A percentile compares a stretch with the other conserved stretches of the same genome.
Evolutionary conservation across 2,888 invertebrate species (phyloP).

Genomic region (Sipha maydis): DNA sequence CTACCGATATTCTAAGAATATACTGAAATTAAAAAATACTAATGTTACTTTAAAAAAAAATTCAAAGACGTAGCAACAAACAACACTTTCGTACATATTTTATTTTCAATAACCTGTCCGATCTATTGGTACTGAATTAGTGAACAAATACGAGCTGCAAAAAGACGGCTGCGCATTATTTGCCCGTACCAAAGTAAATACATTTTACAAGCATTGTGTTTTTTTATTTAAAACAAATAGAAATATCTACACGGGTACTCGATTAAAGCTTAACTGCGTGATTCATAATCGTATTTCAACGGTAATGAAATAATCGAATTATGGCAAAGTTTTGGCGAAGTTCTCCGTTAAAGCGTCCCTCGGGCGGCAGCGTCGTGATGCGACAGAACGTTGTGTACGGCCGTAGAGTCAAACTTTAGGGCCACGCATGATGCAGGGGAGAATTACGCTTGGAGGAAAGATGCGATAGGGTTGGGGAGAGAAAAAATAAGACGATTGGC

Average conservation of each 20-base stretch:
- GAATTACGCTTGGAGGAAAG: not conserved
- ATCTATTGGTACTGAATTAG: too few relatives aligned
- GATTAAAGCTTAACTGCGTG: not conserved
- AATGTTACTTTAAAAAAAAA: too few relatives aligned
- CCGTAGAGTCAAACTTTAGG: not conserved
- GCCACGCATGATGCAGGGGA: not conserved
- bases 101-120: too few relatives aligned
- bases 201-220: not conserved
- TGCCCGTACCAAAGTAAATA: not conserved
- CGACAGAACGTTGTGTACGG: not conserved
- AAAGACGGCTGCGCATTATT: not conserved
- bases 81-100: too few relatives aligned
- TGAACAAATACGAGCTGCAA: too few relatives aligned
- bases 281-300: conserved; percentile 9
- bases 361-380: not conserved
- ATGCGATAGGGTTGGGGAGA: not conserved
- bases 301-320: not conserved
- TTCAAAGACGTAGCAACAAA: too few relatives aligned
- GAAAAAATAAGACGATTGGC: not conserved
- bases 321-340: not conserved
- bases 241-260: not conserved
- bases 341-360: not conserved
- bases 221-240: not conserved
- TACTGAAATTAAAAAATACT: too few relatives aligned
- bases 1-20: too few relatives aligned